Percentiles rank a stretch among this genome's conserved stretches.
These are phyloP conservation scores for Peromyscus polionotus DNA, from an alignment of 2,113 vertebrate genomes.

Conservation along the genomic window DNA sequence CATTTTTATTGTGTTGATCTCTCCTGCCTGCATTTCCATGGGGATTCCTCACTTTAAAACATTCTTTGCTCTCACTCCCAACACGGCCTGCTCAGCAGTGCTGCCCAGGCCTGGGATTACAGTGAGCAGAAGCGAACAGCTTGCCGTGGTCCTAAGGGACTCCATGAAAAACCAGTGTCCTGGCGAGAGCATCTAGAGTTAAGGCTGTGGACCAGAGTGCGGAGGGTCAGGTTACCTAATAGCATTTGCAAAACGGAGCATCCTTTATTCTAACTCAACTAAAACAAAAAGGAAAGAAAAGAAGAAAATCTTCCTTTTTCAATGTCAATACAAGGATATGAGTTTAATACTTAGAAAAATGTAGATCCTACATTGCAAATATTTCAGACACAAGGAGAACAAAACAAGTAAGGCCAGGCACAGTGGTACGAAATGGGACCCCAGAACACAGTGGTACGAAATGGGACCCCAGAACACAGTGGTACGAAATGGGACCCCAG, in stretches of 20 bases:
- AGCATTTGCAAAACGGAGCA: slow-evolving; percentile 75
- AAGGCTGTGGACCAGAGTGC: slow-evolving; percentile 46
- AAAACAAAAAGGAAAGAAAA: neutral
- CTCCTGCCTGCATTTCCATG: slow-evolving; percentile 73
- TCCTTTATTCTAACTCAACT: slow-evolving; percentile 66
- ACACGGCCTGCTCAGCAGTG: slow-evolving; percentile 41
- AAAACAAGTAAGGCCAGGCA: neutral
- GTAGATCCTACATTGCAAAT: slow-evolving; percentile 29
- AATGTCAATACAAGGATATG: slow-evolving; percentile 20
- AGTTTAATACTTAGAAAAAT: slow-evolving; percentile 26
- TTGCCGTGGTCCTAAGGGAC: slow-evolving; percentile 62
- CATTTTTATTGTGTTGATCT: slow-evolving; percentile 80
- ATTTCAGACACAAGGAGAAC: slow-evolving; percentile 46
- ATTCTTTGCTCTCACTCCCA: slow-evolving; percentile 72
- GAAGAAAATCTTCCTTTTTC: slow-evolving; percentile 45
- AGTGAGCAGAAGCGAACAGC: slow-evolving; percentile 67
- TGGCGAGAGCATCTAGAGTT: slow-evolving; percentile 69
- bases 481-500: too few species aligned
- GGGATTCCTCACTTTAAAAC: slow-evolving; percentile 77
- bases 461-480: too few species aligned
- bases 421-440: neutral
- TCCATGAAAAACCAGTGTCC: slow-evolving; percentile 68
- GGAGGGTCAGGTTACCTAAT: slow-evolving; percentile 76
- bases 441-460: too few species aligned
- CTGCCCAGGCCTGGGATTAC: slow-evolving; percentile 70